Conservation (phyloP, 2,797 vertebrate genomes). For the Euthynnus affinis region DNA sequence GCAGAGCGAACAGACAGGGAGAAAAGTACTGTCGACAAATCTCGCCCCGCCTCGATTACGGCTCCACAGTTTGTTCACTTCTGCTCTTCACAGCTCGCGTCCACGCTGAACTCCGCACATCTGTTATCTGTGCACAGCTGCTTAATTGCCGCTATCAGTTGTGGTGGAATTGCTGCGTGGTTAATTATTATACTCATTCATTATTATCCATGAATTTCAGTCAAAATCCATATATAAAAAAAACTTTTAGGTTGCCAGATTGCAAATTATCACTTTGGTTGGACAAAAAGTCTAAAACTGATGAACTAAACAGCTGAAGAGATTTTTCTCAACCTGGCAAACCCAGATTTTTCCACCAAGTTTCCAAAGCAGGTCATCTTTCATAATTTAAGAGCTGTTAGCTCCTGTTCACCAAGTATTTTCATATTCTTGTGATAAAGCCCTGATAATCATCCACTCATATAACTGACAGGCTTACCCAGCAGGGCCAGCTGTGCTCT, state of each 20-base stretch:
- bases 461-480: conserved; percentile 16
- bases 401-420: conserved; percentile 17
- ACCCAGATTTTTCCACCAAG: too few relatives aligned
- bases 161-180: background rate
- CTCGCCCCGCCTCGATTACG: conserved; percentile 68
- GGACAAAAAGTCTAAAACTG: too few relatives aligned
- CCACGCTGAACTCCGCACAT: background rate
- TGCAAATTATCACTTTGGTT: too few relatives aligned
- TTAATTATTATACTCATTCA: background rate
- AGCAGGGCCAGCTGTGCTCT: too few relatives aligned
- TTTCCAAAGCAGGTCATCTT: background rate
- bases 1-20: background rate
- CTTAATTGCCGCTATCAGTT: background rate
- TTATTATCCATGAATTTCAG: background rate
- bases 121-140: conserved; percentile 10
- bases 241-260: too few relatives aligned
- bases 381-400: background rate
- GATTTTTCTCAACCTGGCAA: too few relatives aligned
- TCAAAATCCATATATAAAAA: too few relatives aligned
- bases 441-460: conserved; percentile 12
- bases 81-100: background rate
- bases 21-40: conserved; percentile 18
- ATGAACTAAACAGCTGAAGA: too few relatives aligned
- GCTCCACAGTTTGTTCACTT: conserved; percentile 8
- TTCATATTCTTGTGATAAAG: conserved; percentile 51